Conservation (phyloP, 1,140 invertebrate genomes). For the Theocolax elegans region DNA sequence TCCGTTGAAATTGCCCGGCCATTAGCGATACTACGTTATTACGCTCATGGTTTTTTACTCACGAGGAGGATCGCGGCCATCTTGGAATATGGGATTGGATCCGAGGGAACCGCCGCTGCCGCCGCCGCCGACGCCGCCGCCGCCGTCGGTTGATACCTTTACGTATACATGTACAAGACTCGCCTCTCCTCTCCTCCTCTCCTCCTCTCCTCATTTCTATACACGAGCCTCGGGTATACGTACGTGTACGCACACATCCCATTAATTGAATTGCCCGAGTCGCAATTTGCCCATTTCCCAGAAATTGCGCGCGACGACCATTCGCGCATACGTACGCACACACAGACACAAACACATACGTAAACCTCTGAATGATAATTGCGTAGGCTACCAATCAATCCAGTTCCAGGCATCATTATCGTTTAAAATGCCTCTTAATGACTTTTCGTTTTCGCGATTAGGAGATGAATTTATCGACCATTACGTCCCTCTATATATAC, state of each 20-base stretch:
- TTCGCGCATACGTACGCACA: background rate
- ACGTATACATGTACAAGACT: background rate
- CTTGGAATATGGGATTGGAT: constrained; percentile 63
- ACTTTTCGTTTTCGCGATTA: constrained; percentile 35
- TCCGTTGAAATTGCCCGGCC: constrained; percentile 64
- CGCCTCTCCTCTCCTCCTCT: no score
- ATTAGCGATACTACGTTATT: constrained; percentile 69
- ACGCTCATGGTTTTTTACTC: constrained; percentile 65
- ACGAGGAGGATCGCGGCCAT: constrained; percentile 58
- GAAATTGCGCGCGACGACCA: constrained; percentile 15
- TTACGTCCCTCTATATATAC: no score
- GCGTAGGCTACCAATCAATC: constrained; percentile 6
- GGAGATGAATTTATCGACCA: no score
- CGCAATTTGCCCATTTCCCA: constrained; percentile 23
- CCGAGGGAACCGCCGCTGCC: constrained; percentile 9
- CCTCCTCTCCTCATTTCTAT: no score
- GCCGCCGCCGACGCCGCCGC: no score
- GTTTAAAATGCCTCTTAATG: constrained; percentile 21
- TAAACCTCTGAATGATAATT: constrained; percentile 12
- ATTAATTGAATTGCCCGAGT: constrained; percentile 41
- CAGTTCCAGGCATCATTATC: constrained; percentile 15
- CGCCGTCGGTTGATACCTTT: background rate
- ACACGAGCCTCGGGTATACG: background rate
- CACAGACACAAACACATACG: no score
- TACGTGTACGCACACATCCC: background rate